Evolutionary conservation across 2,888 invertebrate genomes (phyloP), one percentile per base, ranked within the genome.

Genomic region (Acanthosoma haemorrhoidale): DNA sequence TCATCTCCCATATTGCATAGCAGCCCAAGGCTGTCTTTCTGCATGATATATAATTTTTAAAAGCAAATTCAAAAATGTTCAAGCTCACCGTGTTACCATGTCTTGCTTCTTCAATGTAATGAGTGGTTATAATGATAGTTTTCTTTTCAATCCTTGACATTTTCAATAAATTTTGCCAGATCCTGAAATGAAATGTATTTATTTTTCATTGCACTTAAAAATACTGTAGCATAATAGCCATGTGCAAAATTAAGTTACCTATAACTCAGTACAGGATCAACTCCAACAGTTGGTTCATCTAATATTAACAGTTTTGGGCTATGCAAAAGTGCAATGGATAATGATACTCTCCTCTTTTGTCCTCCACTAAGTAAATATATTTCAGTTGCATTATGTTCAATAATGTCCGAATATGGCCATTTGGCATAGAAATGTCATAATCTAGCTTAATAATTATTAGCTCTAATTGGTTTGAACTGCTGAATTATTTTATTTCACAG

Each of bases 261-360:
- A 79, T 91, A 90, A 79, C 93, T 84, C 66, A 96, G 81, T 73
- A 95, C 85, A 0, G 95, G 95, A 82, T 96, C 96, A 71, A 96
- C 83, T 0, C 95, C 96, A 15, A 94, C 95, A 0, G 95, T 96
- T 0, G 95, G 95, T 78, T 96, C 96, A 77, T 96, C 96, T 76
- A 96, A 80, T 72, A 96, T 94, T 31, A 96, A 82, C 31, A 96
- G 80, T 78, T 94, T 91, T 0, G 96, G 95, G 75, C 89, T 89
- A 77, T 95, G 94, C 0, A 96, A 86, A 78, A 96, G 81, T 0
- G 95, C 92, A 4, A 91, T 91, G 0, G 94, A 94, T 74, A 96
- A 86, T 0, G 95, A 95, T 0, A 95, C 89, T 67, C 96, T 83
- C 72, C 96, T 82, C 80, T 93, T 92, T 79, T 96, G 95, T 0